A percentile compares a stretch with the other conserved stretches of the same genome.
These are phyloP conservation scores for Zapus hudsonius DNA, from an alignment of 2,113 vertebrate genomes.

Conservation along the genomic window DNA sequence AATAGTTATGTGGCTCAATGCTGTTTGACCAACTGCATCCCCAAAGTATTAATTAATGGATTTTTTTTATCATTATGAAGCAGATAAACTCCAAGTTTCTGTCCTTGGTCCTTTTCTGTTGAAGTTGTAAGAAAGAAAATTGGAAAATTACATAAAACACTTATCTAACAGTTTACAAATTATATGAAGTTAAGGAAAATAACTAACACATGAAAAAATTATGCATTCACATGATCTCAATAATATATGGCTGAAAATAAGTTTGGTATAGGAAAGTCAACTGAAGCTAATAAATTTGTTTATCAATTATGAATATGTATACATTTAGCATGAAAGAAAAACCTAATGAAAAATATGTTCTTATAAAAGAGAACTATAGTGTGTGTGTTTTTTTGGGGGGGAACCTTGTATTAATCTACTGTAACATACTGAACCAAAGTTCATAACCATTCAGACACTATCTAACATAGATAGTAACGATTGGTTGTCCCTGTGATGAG, in stretches of 20 bases:
- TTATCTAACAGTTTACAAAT: slow-evolving; percentile 27
- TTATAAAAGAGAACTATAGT: background rate
- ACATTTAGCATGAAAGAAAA: background rate
- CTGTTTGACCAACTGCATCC: background rate
- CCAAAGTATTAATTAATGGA: background rate
- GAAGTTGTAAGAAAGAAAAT: slow-evolving; percentile 1
- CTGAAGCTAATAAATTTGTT: background rate
- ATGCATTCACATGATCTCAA: background rate
- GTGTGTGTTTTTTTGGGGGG: slow-evolving; percentile 15
- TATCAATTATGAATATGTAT: background rate
- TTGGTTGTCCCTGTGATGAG: background rate
- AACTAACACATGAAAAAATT: background rate
- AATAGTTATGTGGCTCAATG: background rate
- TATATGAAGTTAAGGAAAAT: background rate
- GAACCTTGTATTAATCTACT: background rate
- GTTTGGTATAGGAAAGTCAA: background rate
- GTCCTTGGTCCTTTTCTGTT: background rate
- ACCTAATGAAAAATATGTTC: background rate
- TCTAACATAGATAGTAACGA: background rate
- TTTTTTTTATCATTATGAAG: background rate
- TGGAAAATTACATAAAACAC: background rate
- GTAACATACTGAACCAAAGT: background rate
- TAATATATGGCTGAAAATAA: background rate
- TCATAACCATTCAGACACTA: background rate
- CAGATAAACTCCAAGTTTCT: background rate